Conservation (phyloP, 2,797 vertebrate genomes). For the Labeo calbasu region DNA sequence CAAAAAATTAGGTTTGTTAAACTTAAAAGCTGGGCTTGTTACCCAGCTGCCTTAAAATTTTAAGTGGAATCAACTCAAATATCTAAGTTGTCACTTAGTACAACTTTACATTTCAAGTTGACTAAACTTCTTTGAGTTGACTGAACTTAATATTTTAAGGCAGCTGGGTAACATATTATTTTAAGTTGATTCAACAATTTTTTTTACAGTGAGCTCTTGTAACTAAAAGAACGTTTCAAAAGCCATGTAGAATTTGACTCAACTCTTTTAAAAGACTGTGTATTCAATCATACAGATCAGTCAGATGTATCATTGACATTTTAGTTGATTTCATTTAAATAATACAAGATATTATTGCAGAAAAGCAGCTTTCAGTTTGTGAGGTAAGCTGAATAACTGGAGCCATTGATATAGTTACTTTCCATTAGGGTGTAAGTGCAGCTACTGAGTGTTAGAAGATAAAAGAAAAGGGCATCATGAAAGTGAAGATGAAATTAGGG, state of each 20-base stretch:
- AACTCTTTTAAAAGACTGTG: background rate
- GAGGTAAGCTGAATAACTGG: slow-evolving; percentile 11
- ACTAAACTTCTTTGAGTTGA: no score
- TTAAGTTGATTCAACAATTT: no score
- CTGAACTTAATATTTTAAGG: no score
- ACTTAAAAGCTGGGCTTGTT: no score
- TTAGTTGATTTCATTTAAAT: slow-evolving; percentile 11
- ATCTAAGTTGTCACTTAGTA: no score
- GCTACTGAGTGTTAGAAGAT: background rate
- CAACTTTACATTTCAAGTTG: no score
- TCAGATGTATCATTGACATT: background rate
- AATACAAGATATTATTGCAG: background rate
- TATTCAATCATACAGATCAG: background rate
- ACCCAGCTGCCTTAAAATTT: no score
- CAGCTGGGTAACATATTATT: no score
- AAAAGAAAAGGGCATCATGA: background rate
- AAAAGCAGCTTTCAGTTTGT: background rate
- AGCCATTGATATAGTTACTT: background rate
- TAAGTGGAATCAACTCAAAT: no score
- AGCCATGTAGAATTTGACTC: background rate
- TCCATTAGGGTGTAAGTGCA: background rate
- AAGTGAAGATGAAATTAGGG: slow-evolving; percentile 5
- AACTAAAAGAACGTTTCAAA: background rate
- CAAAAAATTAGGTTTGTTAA: no score
- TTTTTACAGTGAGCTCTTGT: background rate